Evolutionary conservation across 2,888 invertebrate genomes (phyloP), one percentile per base, ranked within the genome.

Genomic region (Andrena marginata): DNA sequence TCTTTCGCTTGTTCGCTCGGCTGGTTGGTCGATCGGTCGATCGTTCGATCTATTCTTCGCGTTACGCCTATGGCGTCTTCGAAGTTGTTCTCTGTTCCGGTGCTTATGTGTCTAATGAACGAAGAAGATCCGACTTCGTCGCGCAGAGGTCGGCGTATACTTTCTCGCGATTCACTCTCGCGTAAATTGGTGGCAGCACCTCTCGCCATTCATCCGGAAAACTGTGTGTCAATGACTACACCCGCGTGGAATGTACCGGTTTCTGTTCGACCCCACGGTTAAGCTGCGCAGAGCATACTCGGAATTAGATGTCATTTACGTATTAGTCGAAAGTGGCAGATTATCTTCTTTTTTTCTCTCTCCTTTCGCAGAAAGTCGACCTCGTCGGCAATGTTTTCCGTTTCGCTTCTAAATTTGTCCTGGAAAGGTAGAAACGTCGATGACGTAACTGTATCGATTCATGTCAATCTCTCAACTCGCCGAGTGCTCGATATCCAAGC

Each of bases 31-130:
- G 31, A 20, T 62, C 31, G 31, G 4, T 16, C 26, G 26, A 6
- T 59, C 73, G 48, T 26, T 59, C 20, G 33, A 5, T 59, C 29
- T 3, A 23, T 13, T 54, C 70, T 10, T 51, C 31, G 69, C 35
- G 77, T 60, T 60, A 76, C 31, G 16, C 29, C 67, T 60, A 16
- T 65, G 60, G 65, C 51, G 60, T 78, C 51, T 26, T 31, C n/a
- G 26, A n/a, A n/a, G 42, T 33, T 13, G 16, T 49, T 69, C 48
- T 51, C 56, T 2, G 51, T n/a, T 42, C 59, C 16, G 54, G 49
- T 67, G 62, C 63, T 78, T 82, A 80, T 82, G 82, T 77, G 80
- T 82, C 1, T 10, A 26, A 56, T 13, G 56, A 84, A 84, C 81
- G 76, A 81, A 68, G 70, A 59, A 56, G 35, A 35, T 23, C 73